Percentiles rank a stretch among this genome's conserved stretches.
Conservation (phyloP, 1,140 invertebrate genomes). For the Papilio machaon region DNA sequence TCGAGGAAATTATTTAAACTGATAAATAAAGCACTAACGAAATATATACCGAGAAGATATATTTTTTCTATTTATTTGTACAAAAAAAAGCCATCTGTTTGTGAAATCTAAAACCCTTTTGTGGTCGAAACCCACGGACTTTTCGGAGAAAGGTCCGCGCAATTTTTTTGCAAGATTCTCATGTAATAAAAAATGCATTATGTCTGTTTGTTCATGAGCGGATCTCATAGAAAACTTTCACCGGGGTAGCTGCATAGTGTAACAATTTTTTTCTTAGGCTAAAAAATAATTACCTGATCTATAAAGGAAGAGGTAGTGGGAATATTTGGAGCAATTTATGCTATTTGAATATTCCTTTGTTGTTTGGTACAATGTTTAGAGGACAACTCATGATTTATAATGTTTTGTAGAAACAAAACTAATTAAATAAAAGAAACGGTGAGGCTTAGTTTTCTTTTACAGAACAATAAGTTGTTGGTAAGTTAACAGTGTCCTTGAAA, state of each 20-base stretch:
- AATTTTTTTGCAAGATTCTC: slow-evolving; percentile 59
- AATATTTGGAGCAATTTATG: slow-evolving; percentile 48
- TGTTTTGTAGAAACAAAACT: slow-evolving; percentile 6
- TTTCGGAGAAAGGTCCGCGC: slow-evolving; percentile 68
- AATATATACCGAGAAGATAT: background rate
- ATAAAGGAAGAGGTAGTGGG: slow-evolving; percentile 52
- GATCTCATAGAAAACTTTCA: slow-evolving; percentile 71
- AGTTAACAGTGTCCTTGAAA: background rate
- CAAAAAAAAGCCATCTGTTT: slow-evolving; percentile 68
- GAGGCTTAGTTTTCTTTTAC: background rate
- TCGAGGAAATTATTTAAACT: slow-evolving; percentile 8
- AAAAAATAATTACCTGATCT: slow-evolving; percentile 64
- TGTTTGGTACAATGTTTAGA: slow-evolving; percentile 17
- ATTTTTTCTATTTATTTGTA: slow-evolving; percentile 31
- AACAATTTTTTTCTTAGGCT: slow-evolving; percentile 49
- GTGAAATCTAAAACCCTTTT: slow-evolving; percentile 79
- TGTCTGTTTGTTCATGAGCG: slow-evolving; percentile 53
- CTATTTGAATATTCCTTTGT: slow-evolving; percentile 2
- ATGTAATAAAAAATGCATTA: slow-evolving; percentile 61
- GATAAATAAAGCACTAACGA: background rate
- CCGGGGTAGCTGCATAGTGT: slow-evolving; percentile 50
- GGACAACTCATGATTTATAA: slow-evolving; percentile 27
- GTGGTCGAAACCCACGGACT: slow-evolving; percentile 53
- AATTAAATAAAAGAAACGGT: background rate
- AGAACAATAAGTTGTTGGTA: background rate